These are phyloP conservation scores for Thymelicus lineola DNA, from an alignment of 2,888 invertebrate species.

Conservation along the genomic window DNA sequence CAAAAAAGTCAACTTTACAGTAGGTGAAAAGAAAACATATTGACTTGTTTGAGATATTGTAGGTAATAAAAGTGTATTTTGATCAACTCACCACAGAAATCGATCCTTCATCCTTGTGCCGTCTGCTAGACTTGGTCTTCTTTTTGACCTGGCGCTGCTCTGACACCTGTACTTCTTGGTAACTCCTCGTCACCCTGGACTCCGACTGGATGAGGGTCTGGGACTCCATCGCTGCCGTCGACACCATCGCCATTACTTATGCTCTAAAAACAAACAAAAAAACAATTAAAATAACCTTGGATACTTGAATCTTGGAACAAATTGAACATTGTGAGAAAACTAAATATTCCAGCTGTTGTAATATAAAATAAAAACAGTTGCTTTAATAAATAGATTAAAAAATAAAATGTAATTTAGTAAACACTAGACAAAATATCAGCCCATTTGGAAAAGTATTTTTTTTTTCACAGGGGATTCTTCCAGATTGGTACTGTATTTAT, in stretches of 20 bases:
- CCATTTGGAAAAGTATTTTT: too few relatives aligned
- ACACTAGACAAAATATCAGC: too few relatives aligned
- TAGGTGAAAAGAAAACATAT: too few relatives aligned
- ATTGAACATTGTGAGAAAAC: background rate
- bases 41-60: too few relatives aligned
- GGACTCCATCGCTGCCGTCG: slow-evolving; percentile 74
- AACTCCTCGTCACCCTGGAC: slow-evolving; percentile 69
- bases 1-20: too few relatives aligned
- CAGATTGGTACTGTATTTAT: too few relatives aligned
- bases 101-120: slow-evolving; percentile 83
- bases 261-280: slow-evolving; percentile 57
- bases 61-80: too few relatives aligned
- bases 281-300: background rate
- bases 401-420: too few relatives aligned
- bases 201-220: slow-evolving; percentile 73
- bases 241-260: slow-evolving; percentile 64
- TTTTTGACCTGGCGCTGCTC: slow-evolving; percentile 73
- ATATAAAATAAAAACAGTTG: too few relatives aligned
- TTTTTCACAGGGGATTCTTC: too few relatives aligned
- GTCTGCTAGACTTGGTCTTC: slow-evolving; percentile 75
- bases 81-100: slow-evolving; percentile 81
- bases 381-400: too few relatives aligned
- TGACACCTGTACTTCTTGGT: slow-evolving; percentile 68
- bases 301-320: background rate
- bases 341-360: background rate